Conservation (phyloP, 2,113 vertebrate species). For the Lota lota region DNA sequence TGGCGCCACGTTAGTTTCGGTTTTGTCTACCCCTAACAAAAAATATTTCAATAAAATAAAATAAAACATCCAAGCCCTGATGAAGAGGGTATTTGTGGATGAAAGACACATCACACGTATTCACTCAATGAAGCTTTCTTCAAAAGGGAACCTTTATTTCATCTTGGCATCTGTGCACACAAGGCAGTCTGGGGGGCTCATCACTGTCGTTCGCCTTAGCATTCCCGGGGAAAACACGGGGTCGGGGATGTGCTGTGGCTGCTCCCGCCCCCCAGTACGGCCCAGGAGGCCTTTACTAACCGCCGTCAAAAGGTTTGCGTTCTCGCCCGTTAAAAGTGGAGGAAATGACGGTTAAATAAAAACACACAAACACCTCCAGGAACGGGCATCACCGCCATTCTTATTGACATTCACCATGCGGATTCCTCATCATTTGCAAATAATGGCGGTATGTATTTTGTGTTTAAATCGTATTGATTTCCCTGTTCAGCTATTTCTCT, state of each 20-base stretch:
- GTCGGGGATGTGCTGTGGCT: too few relatives aligned
- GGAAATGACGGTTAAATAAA: not conserved
- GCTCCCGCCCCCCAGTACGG: too few relatives aligned
- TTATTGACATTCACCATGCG: slow-evolving; percentile 48
- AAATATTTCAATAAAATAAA: not conserved
- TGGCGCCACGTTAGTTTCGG: not conserved
- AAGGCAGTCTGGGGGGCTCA: too few relatives aligned
- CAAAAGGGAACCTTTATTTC: too few relatives aligned
- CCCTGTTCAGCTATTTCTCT: slow-evolving; percentile 64
- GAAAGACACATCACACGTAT: not conserved
- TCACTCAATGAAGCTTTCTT: not conserved
- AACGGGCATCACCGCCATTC: slow-evolving; percentile 3
- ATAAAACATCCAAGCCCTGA: too few relatives aligned
- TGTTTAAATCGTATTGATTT: slow-evolving; percentile 66
- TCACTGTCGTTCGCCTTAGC: too few relatives aligned
- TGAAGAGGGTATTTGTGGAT: too few relatives aligned
- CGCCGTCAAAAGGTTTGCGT: too few relatives aligned
- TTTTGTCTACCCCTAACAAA: not conserved
- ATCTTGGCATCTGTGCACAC: too few relatives aligned
- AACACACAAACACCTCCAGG: too few relatives aligned
- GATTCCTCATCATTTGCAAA: slow-evolving; percentile 55
- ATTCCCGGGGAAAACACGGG: too few relatives aligned
- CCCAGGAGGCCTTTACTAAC: too few relatives aligned
- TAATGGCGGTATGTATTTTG: slow-evolving; percentile 27
- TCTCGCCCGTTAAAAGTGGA: not conserved